Conservation (phyloP, 2,113 vertebrate species). For the Nestor notabilis region DNA sequence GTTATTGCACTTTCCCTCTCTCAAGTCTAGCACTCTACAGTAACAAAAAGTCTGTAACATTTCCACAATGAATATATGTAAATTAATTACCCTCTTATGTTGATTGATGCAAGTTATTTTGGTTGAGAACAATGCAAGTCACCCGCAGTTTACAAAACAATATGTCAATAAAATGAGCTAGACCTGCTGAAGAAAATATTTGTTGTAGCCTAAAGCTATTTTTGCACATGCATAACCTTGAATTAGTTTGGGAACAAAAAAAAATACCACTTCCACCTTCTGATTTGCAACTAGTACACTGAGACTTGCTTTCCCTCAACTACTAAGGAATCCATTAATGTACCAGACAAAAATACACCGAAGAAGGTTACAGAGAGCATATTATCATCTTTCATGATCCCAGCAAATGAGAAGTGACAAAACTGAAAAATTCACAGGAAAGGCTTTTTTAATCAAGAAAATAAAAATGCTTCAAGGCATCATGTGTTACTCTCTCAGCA, state of each 20-base stretch:
- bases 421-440: not conserved
- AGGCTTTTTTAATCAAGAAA: not conserved
- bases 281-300: conserved; percentile 8
- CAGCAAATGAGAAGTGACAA: conserved; percentile 33
- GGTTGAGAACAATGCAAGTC: conserved; percentile 63
- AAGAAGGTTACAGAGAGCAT: conserved; percentile 6
- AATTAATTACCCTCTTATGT: conserved; percentile 58
- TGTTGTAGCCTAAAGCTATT: conserved; percentile 63
- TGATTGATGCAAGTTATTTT: conserved; percentile 64
- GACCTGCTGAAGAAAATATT: conserved; percentile 54
- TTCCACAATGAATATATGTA: conserved; percentile 65
- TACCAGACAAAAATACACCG: conserved; percentile 7
- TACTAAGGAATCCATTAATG: conserved; percentile 40
- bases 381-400: not conserved
- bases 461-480: not conserved
- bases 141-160: conserved; percentile 68
- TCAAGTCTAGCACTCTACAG: not conserved
- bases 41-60: not conserved
- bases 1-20: conserved; percentile 4
- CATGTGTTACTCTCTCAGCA: not conserved
- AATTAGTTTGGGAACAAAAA: conserved; percentile 3
- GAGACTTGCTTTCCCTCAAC: not conserved
- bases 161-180: conserved; percentile 68
- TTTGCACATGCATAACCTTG: conserved; percentile 53
- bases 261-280: not conserved